Base-by-base conservation (phyloP, 2,797 vertebrate genomes). In the Syngnathus rostellatus region DNA sequence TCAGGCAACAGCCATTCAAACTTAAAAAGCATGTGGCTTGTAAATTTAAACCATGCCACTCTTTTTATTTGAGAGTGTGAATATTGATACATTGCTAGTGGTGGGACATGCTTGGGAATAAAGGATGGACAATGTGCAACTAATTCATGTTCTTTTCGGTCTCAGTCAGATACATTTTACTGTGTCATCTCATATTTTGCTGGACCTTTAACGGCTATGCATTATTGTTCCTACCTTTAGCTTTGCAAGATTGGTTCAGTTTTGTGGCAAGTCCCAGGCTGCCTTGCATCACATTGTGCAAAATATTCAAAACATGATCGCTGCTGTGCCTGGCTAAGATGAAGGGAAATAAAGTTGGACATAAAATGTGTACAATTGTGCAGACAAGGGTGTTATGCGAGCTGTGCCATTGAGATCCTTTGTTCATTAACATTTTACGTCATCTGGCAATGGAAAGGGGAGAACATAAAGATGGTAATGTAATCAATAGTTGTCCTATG, bases 1-100 rank as follows among this genome's bases (percentile, higher is more conserved):
- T 85, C 80, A 71, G 73, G 77, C 79, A 77, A 77, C 85, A 81
- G 86, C 88, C 86, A 85, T 81, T 82, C 74, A 74, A 72, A 81
- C 75, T 79, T 82, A 74, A 81, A 81, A 84, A 68, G 81, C 81
- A 77, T 70, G 41, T 68, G 62, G 72, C 51, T 70, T 73, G 77
- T 90, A 82, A 82, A 87, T 88, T 81, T 73, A 37, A 72, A 69
- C 12, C 40, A 62, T 57, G 55, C 63, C 50, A 51, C 41, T 70
- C 64, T 72, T 77, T 82, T 74, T 70, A 63, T 61, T n/a, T 3
- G 40, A 25, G 14, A 62, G 74, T 63, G 72, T 73, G 79, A 76
- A 76, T 73, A 77, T 72, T 77, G 81, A 71, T 79, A 69, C 54
- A 78, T n/a, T 63, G 71, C 72, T 8, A 31, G 31, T 31, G 23